Base-by-base conservation (phyloP, 2,888 invertebrate genomes). In the Acleris laterana region DNA sequence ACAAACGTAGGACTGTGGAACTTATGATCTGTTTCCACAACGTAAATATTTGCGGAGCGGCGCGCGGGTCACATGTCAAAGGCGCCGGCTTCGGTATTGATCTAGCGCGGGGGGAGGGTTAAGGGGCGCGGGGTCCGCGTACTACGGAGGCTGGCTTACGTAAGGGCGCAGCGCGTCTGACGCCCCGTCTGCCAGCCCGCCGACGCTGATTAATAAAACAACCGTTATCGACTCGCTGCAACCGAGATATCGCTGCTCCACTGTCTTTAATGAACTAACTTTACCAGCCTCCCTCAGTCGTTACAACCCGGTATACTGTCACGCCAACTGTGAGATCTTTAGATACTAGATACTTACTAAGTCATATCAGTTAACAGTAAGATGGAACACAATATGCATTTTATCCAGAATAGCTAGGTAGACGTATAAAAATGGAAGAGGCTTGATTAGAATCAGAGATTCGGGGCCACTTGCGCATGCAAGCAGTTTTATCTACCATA, bases 21-120 rank as follows among this genome's bases (percentile, higher is more conserved):
- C 88, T 89, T 90, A 90, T 90, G 90, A 90, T 89, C 90, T 85
- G 90, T 87, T 88, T 85, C 87, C 88, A 84, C 87, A 88, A 88
- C 86, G 90, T 92, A 93, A 92, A 92, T 92, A 93, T 93, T 92
- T 88, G 90, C 88, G 77, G 87, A 85, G 85, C 79, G 85, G 85
- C 85, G 85, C 83, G 87, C 84, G 83, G 86, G 88, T 89, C 90
- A 90, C 90, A 90, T 91, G 92, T 91, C 92, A 91, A 91, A 91
- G 90, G 91, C 89, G 85, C 87, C 87, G 89, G 87, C 88, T 85
- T 81, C 84, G 87, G 90, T 93, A 93, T 93, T 92, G 92, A 93
- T 92, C 91, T 90, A 88, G 85, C 82, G 87, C 82, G 81, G 74
- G 28, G 68, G 68, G 64, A 62, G 62, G 63, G 65, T 55, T 42